These are phyloP conservation scores for Pardalotus punctatus DNA, from an alignment of 2,113 vertebrate genomes.

Conservation along the genomic window DNA sequence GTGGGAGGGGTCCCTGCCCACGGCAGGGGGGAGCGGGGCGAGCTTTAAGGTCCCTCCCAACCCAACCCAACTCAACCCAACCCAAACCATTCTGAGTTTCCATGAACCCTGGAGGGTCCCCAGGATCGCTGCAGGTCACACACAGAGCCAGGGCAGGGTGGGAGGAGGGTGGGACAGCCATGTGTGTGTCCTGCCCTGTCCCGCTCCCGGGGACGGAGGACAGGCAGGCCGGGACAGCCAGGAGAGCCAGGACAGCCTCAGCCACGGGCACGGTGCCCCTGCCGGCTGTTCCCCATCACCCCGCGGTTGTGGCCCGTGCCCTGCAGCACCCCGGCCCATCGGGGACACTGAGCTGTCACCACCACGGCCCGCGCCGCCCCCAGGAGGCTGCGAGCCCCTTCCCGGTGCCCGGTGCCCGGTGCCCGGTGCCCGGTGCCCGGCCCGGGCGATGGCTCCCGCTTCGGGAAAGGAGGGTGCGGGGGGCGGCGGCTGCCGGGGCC, in stretches of 20 bases:
- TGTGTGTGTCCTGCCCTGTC: accelerated
- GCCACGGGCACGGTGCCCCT: neutral
- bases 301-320: accelerated
- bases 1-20: neutral
- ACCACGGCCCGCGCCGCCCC: accelerated
- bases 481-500: neutral
- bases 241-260: neutral
- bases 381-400: neutral
- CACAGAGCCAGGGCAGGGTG: neutral
- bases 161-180: neutral
- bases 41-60: neutral
- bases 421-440: neutral
- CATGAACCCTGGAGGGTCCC: neutral
- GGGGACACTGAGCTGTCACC: neutral
- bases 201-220: neutral
- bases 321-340: neutral
- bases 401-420: neutral
- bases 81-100: neutral
- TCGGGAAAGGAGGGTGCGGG: accelerated
- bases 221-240: neutral
- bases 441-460: neutral
- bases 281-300: neutral
- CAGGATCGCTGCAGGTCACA: neutral
- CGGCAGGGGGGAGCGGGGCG: neutral
- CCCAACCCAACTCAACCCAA: neutral